Percentiles rank a stretch among this genome's conserved stretches.
phyloP scores from a whole-genome alignment of 2,797 vertebrate genomes.

The Cirrhinus mrigala region DNA sequence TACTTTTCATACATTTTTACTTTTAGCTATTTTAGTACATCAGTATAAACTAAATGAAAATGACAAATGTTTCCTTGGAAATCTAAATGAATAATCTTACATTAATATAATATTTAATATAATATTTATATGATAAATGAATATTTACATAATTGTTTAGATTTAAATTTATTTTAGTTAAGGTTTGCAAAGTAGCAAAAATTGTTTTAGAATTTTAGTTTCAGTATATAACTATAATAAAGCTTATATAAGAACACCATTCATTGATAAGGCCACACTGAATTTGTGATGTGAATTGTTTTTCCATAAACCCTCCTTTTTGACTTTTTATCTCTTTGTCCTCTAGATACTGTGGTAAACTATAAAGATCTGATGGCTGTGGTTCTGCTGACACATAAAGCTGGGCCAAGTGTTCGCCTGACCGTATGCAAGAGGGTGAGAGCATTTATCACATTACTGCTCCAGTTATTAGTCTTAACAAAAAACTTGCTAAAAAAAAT shows the following conservation, averaged over 20 bases:
- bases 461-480: not conserved
- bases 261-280: not conserved
- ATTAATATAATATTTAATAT: too few relatives aligned
- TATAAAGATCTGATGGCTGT: conserved; percentile 94
- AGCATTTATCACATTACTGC: conserved; percentile 2
- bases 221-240: too few relatives aligned
- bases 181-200: not conserved
- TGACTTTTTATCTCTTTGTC: conserved; percentile 54
- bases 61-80: too few relatives aligned
- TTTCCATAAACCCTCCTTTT: conserved; percentile 1
- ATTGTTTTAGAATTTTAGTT: not conserved
- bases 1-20: too few relatives aligned
- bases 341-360: conserved; percentile 89
- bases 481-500: not conserved
- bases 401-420: conserved; percentile 85
- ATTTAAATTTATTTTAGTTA: not conserved
- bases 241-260: too few relatives aligned
- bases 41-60: too few relatives aligned
- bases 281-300: not conserved
- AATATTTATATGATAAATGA: too few relatives aligned
- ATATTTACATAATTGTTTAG: too few relatives aligned
- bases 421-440: conserved; percentile 93
- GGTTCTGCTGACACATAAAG: conserved; percentile 89
- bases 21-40: too few relatives aligned
- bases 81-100: too few relatives aligned